These are phyloP conservation scores for Danio jaintianensis DNA, from an alignment of 2,797 vertebrate genomes.

Conservation along the genomic window DNA sequence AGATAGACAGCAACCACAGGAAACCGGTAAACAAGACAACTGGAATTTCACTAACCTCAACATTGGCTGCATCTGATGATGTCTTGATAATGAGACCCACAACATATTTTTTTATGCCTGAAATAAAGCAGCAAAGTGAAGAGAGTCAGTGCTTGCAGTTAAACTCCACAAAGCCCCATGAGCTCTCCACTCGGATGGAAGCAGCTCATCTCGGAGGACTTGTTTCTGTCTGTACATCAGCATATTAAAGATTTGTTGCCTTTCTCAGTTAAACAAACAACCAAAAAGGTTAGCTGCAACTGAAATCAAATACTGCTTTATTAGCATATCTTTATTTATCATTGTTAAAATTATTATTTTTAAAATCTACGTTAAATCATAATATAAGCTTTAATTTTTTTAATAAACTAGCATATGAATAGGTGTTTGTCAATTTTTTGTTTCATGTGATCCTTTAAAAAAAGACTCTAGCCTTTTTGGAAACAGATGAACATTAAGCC, in stretches of 20 bases:
- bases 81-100: slow-evolving; percentile 99
- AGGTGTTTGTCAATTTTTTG: neutral
- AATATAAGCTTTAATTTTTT: neutral
- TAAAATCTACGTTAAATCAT: neutral
- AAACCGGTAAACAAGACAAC: neutral
- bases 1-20: neutral
- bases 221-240: slow-evolving; percentile 26
- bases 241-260: slow-evolving; percentile 24
- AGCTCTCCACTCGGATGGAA: neutral
- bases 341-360: neutral
- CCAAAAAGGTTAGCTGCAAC: neutral
- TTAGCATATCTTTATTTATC: neutral
- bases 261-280: slow-evolving; percentile 5
- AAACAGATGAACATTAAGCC: slow-evolving; percentile 62
- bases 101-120: slow-evolving; percentile 99
- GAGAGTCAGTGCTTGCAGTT: neutral
- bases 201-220: slow-evolving; percentile 32
- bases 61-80: slow-evolving; percentile 94
- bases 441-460: slow-evolving; percentile 52
- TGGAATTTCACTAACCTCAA: slow-evolving; percentile 85
- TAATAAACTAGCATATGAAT: no score
- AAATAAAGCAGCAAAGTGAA: slow-evolving; percentile 64
- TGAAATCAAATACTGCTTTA: neutral
- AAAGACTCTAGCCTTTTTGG: slow-evolving; percentile 58
- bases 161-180: neutral